Base-by-base conservation (phyloP, 2,113 vertebrate species). In the Python bivittatus region DNA sequence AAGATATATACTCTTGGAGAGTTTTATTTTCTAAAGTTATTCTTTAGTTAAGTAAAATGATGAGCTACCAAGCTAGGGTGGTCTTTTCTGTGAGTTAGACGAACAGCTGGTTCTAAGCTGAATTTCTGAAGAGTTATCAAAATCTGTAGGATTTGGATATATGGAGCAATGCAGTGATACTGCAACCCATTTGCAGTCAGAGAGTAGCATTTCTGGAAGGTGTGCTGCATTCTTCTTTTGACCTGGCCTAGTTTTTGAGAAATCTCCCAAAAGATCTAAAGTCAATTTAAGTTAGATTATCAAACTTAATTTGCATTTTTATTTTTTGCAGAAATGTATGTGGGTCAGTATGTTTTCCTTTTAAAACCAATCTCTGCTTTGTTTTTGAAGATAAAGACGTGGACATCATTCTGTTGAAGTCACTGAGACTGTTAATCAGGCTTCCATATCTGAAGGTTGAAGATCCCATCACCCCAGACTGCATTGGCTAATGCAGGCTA, bases 241-340 rank as follows among this genome's bases (percentile, higher is more conserved):
- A 88, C 27, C 1, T 91, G 86, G 54, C 91, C 94, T 95, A 85
- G 56, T 96, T 96, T 95, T 95, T 86, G 90, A 87, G 89, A 93
- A 72, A 93, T 94, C 91, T 96, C 94, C 92, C 95, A 92, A 38
- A 61, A 94, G 93, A 84, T 91, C 29, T 88, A 27, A 93, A 96
- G 84, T 94, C 95, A 95, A 92, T 96, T 92, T 95, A 97, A 91
- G 56, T 93, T 83, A 93, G 91, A 95, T 90, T 95, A 91, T 95
- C 91, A 95, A 93, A 93, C 93, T 23, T 93, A 86, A 86, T 94
- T 84, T 91, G 57, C 92, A 79, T 42, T 27, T 88, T 96, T 95
- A 95, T 94, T 93, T 48, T 91, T 61, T 48, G 54, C 38, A 86
- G 0, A 1, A 23, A n/a, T 22, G 94, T 91, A 89, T 25, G 0